Evolutionary conservation across 1,140 invertebrate species (phyloP), one percentile per base, ranked within the genome.

Genomic region (Helicorthomorpha holstii): DNA sequence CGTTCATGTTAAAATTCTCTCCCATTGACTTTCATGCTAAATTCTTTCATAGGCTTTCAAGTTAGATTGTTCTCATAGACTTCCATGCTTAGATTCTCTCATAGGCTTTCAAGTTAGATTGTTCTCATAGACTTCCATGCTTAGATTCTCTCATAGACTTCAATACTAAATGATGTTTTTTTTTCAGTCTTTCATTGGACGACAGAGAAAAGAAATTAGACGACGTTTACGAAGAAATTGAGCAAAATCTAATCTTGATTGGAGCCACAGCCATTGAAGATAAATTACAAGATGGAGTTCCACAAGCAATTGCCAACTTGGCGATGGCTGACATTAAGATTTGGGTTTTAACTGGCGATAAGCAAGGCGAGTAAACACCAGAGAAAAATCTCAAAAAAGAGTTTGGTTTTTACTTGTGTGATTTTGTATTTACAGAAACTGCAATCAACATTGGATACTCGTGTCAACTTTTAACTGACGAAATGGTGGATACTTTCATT

Each of bases 371-470:
- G 29, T 34, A 34, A 34, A 34, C 16, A 16, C 29, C 16, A 7
- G 29, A 7, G 7, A 7, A 34, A 7, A 7, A 34, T 7, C 16
- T 34, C 29, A 34, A n/a, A n/a, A n/a, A n/a, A n/a, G n/a, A n/a
- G n/a, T n/a, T n/a, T n/a, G n/a, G n/a, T n/a, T n/a, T n/a, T n/a
- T n/a, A n/a, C n/a, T n/a, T n/a, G n/a, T n/a, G n/a, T n/a, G n/a
- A n/a, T n/a, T n/a, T n/a, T n/a, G n/a, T n/a, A n/a, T 51, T 63
- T 46, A 41, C 70, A 94, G 94, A 98, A 72, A 99, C 95, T 49
- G 95, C 95, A 27, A 94, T 98, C 56, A 99, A 99, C 67, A 98
- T 99, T 62, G 96, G 94, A 2, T 99, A 98, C 65, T 98, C 94
- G 1, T 98, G 94, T 67, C 88, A 93, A 64, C 74, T 99, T 53